Evolutionary conservation across 1,140 invertebrate genomes (phyloP).

Genomic region (Drosophila cardini): DNA sequence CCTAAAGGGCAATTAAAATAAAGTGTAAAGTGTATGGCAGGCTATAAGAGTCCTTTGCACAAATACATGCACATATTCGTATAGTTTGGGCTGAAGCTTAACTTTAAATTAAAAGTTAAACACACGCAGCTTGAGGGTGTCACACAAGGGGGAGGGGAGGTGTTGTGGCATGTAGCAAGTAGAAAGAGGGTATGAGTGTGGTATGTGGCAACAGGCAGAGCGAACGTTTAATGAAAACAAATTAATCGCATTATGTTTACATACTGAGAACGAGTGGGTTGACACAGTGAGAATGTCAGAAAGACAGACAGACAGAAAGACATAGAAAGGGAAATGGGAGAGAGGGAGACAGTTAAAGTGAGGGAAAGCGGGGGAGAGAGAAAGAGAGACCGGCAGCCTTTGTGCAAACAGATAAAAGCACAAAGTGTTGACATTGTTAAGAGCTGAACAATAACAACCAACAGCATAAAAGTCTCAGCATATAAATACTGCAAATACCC

Average conservation of each 20-base stretch:
- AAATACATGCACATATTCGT: not conserved
- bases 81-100: constrained; percentile 24
- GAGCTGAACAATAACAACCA: constrained; percentile 70
- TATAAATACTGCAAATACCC: constrained; percentile 10
- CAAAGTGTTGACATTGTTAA: constrained; percentile 77
- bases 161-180: not conserved
- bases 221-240: constrained; percentile 75
- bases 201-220: constrained; percentile 17
- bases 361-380: not conserved
- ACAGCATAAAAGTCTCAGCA: constrained; percentile 10
- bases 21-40: constrained; percentile 14
- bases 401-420: constrained; percentile 81
- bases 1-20: constrained; percentile 43
- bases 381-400: constrained; percentile 24
- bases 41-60: not conserved
- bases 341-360: not conserved
- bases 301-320: not conserved
- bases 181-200: not conserved
- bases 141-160: not conserved
- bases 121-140: constrained; percentile 46
- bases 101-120: constrained; percentile 78
- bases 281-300: not conserved
- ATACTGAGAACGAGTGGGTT: constrained; percentile 42
- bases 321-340: not conserved
- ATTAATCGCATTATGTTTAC: constrained; percentile 82